Evolutionary conservation across 1,140 invertebrate species (phyloP), one percentile per base, ranked within the genome.

Genomic region (Venustaconcha ellipsiformis): DNA sequence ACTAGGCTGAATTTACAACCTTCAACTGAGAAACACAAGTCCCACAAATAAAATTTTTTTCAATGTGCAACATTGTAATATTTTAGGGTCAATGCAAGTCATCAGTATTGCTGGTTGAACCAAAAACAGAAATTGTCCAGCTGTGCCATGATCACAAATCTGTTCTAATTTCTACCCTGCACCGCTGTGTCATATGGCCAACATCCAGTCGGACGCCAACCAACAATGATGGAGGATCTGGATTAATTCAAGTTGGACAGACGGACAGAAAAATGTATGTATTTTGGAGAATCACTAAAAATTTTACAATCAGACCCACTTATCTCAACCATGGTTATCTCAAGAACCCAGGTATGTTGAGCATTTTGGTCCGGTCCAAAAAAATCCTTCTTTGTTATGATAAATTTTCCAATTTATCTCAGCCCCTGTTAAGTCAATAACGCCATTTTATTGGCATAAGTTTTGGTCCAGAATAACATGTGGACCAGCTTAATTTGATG

Each of bases 81-180:
- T 86, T 82, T 37, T 89, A 97, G 95, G 95, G 95, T 87, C 90
- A 95, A 37, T 96, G 94, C 85, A 95, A 95, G 88, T 96, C 95
- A 1, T 90, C 92, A 70, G 93, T 96, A 89, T 92, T 96, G 67
- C 89, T 96, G 64, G 94, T 95, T 87, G 96, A 97, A 88, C 92
- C 93, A 64, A 94, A 95, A 87, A 92, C 94, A n/a, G 82, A 84
- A 85, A 94, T 97, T 74, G 94, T 97, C 1, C 96, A 97, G 88
- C 90, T 97, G 72, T 94, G 94, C 85, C 96, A 96, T 86, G 92
- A 92, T 82, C 93, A 95, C 86, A 93, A 93, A 84, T 90, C 93
- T 48, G 89, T 97, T 64, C 83, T 97, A 20, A 93, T 97, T 68
- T 95, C 95, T 8, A 96, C 95, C 6, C 89, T 93, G 65, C 95